phyloP scores from a whole-genome alignment of 2,113 vertebrate species.

The Dasyprocta punctata region DNA sequence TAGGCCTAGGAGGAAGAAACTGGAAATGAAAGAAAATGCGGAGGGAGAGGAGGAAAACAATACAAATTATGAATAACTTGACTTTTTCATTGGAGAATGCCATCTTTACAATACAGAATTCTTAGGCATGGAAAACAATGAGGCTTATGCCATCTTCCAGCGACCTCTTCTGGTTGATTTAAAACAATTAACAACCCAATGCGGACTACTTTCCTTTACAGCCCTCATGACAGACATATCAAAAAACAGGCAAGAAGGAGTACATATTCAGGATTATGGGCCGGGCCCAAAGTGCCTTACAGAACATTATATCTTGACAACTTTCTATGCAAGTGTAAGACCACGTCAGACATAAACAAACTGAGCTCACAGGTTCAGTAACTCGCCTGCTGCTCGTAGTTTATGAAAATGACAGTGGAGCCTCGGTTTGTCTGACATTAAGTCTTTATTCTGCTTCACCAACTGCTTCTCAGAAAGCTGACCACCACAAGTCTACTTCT shows the following conservation, averaged over 20 bases:
- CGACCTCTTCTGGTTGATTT: conserved; percentile 56
- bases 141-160: background rate
- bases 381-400: background rate
- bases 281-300: background rate
- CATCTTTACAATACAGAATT: conserved; percentile 9
- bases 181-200: background rate
- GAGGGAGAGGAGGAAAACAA: background rate
- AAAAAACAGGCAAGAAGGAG: conserved; percentile 7
- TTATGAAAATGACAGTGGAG: background rate
- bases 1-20: background rate
- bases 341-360: background rate
- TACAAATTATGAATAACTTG: background rate
- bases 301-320: background rate
- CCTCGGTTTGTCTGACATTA: background rate
- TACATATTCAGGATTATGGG: background rate
- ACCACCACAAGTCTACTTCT: background rate
- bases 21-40: conserved; percentile 19
- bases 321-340: background rate
- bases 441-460: background rate
- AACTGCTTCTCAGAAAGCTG: background rate
- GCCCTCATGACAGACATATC: background rate
- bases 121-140: background rate
- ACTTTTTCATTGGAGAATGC: background rate
- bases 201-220: background rate
- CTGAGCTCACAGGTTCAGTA: background rate